These are phyloP conservation scores for Epiperipatus broadwayi DNA, from an alignment of 2,888 invertebrate species.

Conservation along the genomic window DNA sequence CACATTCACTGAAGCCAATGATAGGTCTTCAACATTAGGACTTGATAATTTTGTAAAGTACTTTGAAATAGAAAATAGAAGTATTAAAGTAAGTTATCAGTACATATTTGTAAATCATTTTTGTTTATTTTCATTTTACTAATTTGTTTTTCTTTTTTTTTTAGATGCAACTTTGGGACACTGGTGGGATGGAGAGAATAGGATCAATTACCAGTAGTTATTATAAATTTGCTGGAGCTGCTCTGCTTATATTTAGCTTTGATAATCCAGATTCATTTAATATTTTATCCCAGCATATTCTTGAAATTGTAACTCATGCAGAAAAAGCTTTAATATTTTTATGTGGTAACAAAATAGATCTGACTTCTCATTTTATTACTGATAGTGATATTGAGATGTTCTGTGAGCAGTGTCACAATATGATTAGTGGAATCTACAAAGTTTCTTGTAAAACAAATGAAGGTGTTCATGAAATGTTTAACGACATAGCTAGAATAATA, in stretches of 20 bases:
- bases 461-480: slow-evolving; percentile 74
- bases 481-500: slow-evolving; percentile 66
- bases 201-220: slow-evolving; percentile 86
- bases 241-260: slow-evolving; percentile 69
- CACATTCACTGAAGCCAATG: slow-evolving; percentile 60
- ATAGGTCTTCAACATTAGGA: slow-evolving; percentile 68
- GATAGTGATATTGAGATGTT: slow-evolving; percentile 74
- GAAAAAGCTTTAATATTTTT: slow-evolving; percentile 87
- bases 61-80: slow-evolving; percentile 51
- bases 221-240: slow-evolving; percentile 86
- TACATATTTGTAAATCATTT: background rate
- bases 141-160: slow-evolving; percentile 19
- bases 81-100: slow-evolving; percentile 47
- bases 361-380: slow-evolving; percentile 52
- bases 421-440: slow-evolving; percentile 67
- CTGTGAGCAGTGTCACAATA: slow-evolving; percentile 74
- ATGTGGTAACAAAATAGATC: slow-evolving; percentile 75
- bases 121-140: background rate
- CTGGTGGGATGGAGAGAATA: slow-evolving; percentile 88
- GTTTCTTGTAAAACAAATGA: slow-evolving; percentile 71
- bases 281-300: slow-evolving; percentile 67
- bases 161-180: slow-evolving; percentile 85
- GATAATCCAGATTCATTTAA: slow-evolving; percentile 83
- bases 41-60: slow-evolving; percentile 71
- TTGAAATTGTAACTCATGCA: slow-evolving; percentile 80